A percentile compares a stretch with the other conserved stretches of the same genome.
phyloP scores from a whole-genome alignment of 2,113 vertebrate species.

The Paratilapia polleni region DNA sequence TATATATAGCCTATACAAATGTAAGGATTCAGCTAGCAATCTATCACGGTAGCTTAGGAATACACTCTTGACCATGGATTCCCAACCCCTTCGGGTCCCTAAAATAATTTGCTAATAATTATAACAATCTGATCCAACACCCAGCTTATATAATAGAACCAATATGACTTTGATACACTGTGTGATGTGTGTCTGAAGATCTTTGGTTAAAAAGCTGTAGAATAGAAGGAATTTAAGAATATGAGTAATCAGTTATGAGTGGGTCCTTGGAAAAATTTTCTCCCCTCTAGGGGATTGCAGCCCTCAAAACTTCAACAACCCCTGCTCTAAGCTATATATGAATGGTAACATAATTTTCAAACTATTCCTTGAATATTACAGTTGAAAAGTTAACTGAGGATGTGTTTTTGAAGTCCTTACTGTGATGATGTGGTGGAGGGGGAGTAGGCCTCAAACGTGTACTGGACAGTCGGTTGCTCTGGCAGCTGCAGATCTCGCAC shows the following conservation, averaged over 20 bases:
- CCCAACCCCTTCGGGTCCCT: no score
- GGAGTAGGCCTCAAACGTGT: conserved; percentile 88
- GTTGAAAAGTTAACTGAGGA: not conserved
- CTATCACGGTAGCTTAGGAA: no score
- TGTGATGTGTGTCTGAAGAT: not conserved
- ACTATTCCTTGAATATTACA: not conserved
- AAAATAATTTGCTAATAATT: no score
- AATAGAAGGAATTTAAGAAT: not conserved
- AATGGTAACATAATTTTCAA: rapidly evolving
- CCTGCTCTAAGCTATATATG: not conserved
- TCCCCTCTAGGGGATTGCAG: not conserved
- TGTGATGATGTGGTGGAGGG: conserved; percentile 60
- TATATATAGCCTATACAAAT: not conserved
- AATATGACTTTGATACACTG: rapidly evolving
- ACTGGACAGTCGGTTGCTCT: conserved; percentile 83
- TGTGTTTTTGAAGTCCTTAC: conserved; percentile 39
- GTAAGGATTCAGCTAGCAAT: not conserved
- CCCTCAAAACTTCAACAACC: not conserved
- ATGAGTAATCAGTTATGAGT: not conserved
- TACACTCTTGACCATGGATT: no score
- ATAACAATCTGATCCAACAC: not conserved
- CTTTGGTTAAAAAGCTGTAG: not conserved
- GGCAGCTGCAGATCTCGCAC: conserved; percentile 88
- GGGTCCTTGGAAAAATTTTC: not conserved
- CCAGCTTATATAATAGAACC: not conserved